phyloP scores from a whole-genome alignment of 1,140 invertebrate genomes.

The Apocrypta bakeri region DNA sequence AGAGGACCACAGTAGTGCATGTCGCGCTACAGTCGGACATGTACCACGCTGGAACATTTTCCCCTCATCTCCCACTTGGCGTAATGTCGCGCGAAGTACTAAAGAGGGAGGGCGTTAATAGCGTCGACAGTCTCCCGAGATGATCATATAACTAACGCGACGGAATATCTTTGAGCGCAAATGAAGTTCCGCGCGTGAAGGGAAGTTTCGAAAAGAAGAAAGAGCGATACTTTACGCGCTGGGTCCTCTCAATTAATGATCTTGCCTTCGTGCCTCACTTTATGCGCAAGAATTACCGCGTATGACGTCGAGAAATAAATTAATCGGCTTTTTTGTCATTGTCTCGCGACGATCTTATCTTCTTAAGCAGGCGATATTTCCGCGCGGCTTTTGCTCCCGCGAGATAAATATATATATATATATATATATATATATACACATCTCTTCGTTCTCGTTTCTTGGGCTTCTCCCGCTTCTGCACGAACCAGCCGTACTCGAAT shows the following conservation, averaged over 20 bases:
- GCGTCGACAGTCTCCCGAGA: neutral
- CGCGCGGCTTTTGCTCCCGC: neutral
- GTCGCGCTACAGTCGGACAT: neutral
- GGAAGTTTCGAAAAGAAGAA: neutral
- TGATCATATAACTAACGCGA: conserved; percentile 22
- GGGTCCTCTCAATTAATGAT: too few species aligned
- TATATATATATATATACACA: neutral
- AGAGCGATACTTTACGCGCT: neutral
- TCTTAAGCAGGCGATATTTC: neutral
- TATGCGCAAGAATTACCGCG: too few species aligned
- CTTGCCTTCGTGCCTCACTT: too few species aligned
- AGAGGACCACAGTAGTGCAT: neutral
- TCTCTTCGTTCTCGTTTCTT: neutral
- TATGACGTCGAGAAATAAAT: neutral
- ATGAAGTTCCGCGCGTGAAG: conserved; percentile 24
- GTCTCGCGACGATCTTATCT: neutral
- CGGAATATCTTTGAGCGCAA: neutral
- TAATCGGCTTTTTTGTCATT: neutral
- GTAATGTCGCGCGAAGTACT: neutral
- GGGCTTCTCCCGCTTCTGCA: neutral
- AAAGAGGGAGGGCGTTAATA: neutral
- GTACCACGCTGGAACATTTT: neutral
- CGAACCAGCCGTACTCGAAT: neutral
- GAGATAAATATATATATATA: neutral
- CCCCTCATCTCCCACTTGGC: neutral